Evolutionary conservation across 2,888 invertebrate species (phyloP), one percentile per base, ranked within the genome.

Genomic region (Drosophila sordidula): DNA sequence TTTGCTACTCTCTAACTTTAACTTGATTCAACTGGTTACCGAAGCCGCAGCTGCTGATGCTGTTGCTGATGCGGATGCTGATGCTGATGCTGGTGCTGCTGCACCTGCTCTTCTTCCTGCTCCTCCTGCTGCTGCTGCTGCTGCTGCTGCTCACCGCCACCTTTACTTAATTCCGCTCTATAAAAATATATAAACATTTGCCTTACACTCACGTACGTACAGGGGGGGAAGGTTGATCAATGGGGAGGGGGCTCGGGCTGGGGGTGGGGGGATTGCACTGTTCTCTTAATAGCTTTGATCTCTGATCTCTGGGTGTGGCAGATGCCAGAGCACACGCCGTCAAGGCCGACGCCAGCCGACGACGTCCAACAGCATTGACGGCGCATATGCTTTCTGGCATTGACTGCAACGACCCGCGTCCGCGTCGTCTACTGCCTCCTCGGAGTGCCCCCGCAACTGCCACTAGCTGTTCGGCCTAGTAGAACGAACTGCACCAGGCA

Each of bases 401-500:
- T 47, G 51, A 62, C 62, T 58, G 58, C 59, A 66, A 65, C 62
- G 61, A 58, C 70, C 70, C 49, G 73, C 77, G 73, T 59, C 38
- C 64, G 62, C 75, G 52, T 56, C 66, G 57, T 63, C 70, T 66
- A 66, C 72, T 79, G 72, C 65, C 62, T 67, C 65, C 66, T 64
- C 50, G 57, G 63, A 80, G 77, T 66, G 57, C 62, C 25, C 58
- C 39, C 39, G 18, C 38, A 45, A 44, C 22, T 18, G 26, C 51
- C 46, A 70, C 63, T 47, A 65, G 39, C 25, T 54, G 12, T 12
- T 1, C 12, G 12, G 34, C 12, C 12, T 36, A 90, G 75, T 91
- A 91, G 79, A 91, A 92, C 55, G 90, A 90, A 80, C 83, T 89
- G 78, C 91, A 91, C 91, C 91, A 91, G 69, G 89, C 78, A 54